These are phyloP conservation scores for Mycogona germanica DNA, from an alignment of 2,888 invertebrate species.

Conservation along the genomic window DNA sequence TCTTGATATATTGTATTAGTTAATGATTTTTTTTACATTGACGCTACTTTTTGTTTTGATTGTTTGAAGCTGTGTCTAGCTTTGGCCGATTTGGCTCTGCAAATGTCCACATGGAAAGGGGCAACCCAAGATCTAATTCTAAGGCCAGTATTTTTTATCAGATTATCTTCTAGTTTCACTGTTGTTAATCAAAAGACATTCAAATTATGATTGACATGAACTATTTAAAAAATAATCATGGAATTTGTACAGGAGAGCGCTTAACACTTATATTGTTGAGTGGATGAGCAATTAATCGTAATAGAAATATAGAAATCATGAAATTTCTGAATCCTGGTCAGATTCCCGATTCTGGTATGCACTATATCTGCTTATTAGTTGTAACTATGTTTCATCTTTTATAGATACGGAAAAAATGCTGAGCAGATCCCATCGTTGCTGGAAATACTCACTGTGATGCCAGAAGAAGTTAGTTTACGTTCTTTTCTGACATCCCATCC, in stretches of 20 bases:
- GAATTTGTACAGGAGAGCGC: no score
- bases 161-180: background rate
- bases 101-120: conserved; percentile 86
- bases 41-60: conserved; percentile 1
- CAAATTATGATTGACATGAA: background rate
- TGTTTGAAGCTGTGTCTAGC: conserved; percentile 62
- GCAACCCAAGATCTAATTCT: conserved; percentile 73
- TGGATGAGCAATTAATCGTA: no score
- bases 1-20: background rate
- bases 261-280: no score
- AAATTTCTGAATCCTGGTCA: no score
- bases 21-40: background rate
- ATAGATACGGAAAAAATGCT: conserved; percentile 32
- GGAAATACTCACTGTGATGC: conserved; percentile 84
- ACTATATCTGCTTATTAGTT: no score
- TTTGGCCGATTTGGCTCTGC: conserved; percentile 81
- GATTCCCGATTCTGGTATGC: no score
- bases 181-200: background rate
- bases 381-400: no score
- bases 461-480: conserved; percentile 71
- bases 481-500: background rate
- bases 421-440: conserved; percentile 62
- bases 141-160: conserved; percentile 36
- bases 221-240: background rate
- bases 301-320: no score